Base-by-base conservation (phyloP, 2,888 invertebrate genomes). In the Mythimna ferrago region DNA sequence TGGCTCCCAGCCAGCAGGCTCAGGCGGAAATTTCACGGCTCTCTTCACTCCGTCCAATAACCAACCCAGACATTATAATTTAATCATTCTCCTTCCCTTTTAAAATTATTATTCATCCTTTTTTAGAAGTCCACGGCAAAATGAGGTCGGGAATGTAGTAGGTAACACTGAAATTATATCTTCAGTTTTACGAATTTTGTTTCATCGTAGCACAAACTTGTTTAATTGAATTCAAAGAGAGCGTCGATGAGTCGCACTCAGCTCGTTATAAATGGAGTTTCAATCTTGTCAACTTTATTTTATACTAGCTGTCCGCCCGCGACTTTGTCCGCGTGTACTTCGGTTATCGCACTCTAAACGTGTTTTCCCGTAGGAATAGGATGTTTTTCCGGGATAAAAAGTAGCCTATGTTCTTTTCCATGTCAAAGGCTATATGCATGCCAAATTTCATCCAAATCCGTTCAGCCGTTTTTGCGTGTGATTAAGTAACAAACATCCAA, bases 1-100 rank as follows among this genome's bases (percentile, higher is more conserved):
- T 88, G 88, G 86, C 86, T 62, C 2, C 32, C 10, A 62, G 86
- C 88, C 88, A 88, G 64, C 66, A 76, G 62, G 71, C 74, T 73
- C 64, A 73, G 76, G 76, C 78, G 80, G 69, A 63, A 81, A 81
- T 81, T 82, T 86, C 72, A 85, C 85, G 80, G 73, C 80, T 68
- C 70, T 81, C 80, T 81, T 78, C 76, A 77, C 83, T 81, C 81
- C 76, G 75, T 70, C 67, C 64, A 73, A 81, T 61, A 76, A 78
- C 70, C 76, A 74, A 66, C 76, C 70, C 54, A 70, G 69, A 71
- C 73, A 81, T 81, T 83, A 73, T 73, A n/a, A 76, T 83, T 85
- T 84, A 80, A 71, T 76, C 73, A 78, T 82, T 66, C 58, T 74
- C 81, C 71, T 71, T 62, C 38, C 53, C 26, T 76, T 76, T 64